Percentiles rank a stretch among this genome's conserved stretches.
phyloP scores from a whole-genome alignment of 2,113 vertebrate genomes.

The Todiramphus saurophagus region DNA sequence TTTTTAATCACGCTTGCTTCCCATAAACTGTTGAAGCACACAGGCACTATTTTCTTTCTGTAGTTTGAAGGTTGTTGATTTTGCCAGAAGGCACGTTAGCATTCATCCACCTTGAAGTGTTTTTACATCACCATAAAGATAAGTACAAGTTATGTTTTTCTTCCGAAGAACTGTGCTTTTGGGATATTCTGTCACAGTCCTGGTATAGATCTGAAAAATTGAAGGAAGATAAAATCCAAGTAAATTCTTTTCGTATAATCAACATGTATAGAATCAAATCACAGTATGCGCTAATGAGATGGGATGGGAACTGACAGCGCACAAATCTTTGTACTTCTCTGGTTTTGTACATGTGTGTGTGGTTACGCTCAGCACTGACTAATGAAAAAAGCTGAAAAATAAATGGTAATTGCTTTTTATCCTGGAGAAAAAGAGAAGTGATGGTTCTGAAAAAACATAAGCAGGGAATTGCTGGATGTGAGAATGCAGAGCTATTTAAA shows the following conservation, averaged over 20 bases:
- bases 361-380: neutral
- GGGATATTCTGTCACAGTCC: neutral
- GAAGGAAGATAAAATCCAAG: neutral
- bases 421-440: neutral
- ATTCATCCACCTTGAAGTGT: neutral
- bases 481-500: neutral
- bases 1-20: neutral
- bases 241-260: neutral
- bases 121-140: neutral
- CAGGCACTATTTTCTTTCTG: neutral
- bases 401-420: constrained; percentile 1
- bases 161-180: neutral
- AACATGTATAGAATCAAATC: neutral
- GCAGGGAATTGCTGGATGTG: neutral
- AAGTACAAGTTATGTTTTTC: neutral
- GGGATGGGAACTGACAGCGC: neutral
- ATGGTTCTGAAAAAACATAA: neutral
- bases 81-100: neutral
- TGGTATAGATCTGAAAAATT: neutral
- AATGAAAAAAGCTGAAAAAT: constrained; percentile 6
- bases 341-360: neutral
- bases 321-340: neutral
- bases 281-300: neutral
- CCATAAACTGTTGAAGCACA: neutral
- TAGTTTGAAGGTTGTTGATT: neutral